Conservation (phyloP, 1,140 invertebrate species). For the Helicoverpa zea region DNA sequence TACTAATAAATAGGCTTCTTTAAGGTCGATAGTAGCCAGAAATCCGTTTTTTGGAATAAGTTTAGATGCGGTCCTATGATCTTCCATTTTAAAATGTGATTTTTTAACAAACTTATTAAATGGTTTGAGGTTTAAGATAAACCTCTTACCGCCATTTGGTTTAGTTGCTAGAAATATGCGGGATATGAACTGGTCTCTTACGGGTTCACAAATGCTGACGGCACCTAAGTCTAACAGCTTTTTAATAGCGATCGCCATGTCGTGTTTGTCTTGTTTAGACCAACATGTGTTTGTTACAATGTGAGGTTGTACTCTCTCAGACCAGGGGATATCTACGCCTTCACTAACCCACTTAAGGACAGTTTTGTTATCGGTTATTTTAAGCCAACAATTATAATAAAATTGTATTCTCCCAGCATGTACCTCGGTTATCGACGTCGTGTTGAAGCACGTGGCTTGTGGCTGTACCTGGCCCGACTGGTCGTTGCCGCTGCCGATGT, state of each 20-base stretch:
- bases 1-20: constrained; percentile 57
- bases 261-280: background rate
- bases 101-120: constrained; percentile 56
- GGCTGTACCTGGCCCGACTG: too few species aligned
- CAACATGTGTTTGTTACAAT: background rate
- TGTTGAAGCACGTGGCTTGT: too few species aligned
- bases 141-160: constrained; percentile 10
- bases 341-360: background rate
- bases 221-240: background rate
- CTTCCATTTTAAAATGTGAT: constrained; percentile 63
- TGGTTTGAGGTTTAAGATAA: constrained; percentile 54
- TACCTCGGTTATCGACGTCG: background rate
- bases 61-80: constrained; percentile 58
- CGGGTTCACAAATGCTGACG: background rate
- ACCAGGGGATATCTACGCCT: background rate
- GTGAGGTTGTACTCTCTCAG: background rate
- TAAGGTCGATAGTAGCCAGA: constrained; percentile 40
- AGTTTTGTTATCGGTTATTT: background rate
- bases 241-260: background rate
- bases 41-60: constrained; percentile 48
- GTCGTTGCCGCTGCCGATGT: too few species aligned
- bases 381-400: background rate
- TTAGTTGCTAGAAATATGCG: background rate
- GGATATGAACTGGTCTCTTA: background rate
- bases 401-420: background rate